phyloP scores from a whole-genome alignment of 2,113 vertebrate genomes.

The Malurus elegans region DNA sequence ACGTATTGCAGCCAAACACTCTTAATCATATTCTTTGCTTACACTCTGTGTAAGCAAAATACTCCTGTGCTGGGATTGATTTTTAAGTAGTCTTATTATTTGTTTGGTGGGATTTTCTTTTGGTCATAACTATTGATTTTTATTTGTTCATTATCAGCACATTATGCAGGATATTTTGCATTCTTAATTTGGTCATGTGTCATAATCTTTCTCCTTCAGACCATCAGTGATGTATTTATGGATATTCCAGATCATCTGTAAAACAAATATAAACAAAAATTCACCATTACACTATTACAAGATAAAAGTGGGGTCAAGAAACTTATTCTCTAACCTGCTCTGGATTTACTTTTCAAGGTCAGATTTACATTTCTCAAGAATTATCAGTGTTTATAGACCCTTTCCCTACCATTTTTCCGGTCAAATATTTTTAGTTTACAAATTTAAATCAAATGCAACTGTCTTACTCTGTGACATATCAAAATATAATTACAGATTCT shows the following conservation, averaged over 20 bases:
- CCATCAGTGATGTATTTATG: not conserved
- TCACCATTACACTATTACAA: not conserved
- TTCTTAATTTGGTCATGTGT: not conserved
- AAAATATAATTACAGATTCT: slow-evolving; percentile 68
- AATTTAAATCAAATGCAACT: slow-evolving; percentile 2
- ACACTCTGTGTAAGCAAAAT: not conserved
- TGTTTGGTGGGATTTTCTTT: not conserved
- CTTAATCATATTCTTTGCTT: not conserved
- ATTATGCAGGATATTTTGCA: not conserved
- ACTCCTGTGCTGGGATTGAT: not conserved
- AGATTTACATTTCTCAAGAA: not conserved
- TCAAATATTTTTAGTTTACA: not conserved
- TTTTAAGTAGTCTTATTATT: not conserved
- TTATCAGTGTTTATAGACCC: not conserved
- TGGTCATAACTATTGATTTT: not conserved
- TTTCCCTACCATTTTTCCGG: not conserved
- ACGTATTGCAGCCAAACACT: not conserved
- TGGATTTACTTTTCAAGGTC: not conserved
- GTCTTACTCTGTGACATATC: not conserved
- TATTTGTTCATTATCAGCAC: not conserved
- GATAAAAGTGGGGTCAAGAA: not conserved
- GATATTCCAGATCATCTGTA: not conserved
- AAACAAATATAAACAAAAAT: not conserved
- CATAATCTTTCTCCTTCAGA: not conserved
- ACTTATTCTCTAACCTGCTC: not conserved